Percentiles rank a stretch among this genome's conserved stretches.
These are phyloP conservation scores for Holocentrus rufus DNA, from an alignment of 2,797 vertebrate species.

Conservation along the genomic window DNA sequence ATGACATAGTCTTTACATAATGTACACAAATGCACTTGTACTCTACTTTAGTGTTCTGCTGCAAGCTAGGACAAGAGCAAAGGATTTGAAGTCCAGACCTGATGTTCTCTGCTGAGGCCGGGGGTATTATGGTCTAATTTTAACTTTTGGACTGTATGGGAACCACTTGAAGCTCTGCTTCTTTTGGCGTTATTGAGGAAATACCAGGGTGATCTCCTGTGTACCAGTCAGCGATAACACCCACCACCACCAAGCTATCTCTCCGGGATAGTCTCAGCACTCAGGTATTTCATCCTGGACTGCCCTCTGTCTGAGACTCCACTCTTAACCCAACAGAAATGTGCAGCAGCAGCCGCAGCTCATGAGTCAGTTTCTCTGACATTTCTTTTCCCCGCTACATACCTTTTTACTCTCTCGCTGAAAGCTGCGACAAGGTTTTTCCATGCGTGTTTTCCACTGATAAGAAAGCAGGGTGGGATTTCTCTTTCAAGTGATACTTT, in stretches of 20 bases:
- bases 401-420: conserved; percentile 20
- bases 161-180: conserved; percentile 45
- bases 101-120: conserved; percentile 43
- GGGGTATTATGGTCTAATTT: conserved; percentile 68
- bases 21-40: background rate
- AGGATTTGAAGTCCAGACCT: conserved; percentile 9
- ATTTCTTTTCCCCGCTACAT: conserved; percentile 10
- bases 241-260: conserved; percentile 20
- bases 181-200: conserved; percentile 68
- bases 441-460: conserved; percentile 44
- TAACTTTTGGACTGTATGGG: conserved; percentile 45
- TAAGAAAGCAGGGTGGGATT: conserved; percentile 45
- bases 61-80: background rate
- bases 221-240: conserved; percentile 48
- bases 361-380: conserved; percentile 28
- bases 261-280: conserved; percentile 26
- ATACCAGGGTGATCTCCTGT: conserved; percentile 64
- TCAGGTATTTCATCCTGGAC: conserved; percentile 52
- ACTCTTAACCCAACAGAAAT: conserved; percentile 27
- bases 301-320: conserved; percentile 10
- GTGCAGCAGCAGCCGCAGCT: conserved; percentile 4
- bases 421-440: conserved; percentile 27
- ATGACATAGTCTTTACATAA: background rate
- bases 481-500: conserved; percentile 40
- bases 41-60: background rate